A percentile compares a stretch with the other conserved stretches of the same genome.
Conservation (phyloP, 2,888 invertebrate species). For the Perdita meconis region DNA sequence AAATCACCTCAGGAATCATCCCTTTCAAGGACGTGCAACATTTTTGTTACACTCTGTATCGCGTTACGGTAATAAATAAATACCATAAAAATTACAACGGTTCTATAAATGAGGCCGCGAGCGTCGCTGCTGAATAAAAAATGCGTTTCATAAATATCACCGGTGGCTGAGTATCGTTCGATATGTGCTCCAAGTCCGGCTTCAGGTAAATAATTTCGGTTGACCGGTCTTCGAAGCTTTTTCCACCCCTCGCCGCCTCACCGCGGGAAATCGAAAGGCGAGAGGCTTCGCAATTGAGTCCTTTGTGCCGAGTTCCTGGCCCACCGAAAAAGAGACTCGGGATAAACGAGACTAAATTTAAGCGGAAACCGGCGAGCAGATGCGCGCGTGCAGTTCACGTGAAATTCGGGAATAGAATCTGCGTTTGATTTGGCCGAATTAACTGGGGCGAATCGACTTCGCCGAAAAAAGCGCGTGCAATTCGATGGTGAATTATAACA, state of each 20-base stretch:
- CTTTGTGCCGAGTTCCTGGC: slow-evolving; percentile 53
- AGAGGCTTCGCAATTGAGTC: slow-evolving; percentile 48
- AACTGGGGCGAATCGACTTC: not conserved
- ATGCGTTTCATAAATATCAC: slow-evolving; percentile 42
- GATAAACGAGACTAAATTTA: slow-evolving; percentile 36
- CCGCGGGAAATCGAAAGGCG: slow-evolving; percentile 53
- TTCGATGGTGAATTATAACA: too few species aligned
- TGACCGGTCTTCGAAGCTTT: slow-evolving; percentile 50
- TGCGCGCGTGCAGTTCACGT: slow-evolving; percentile 12
- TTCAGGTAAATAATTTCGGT: slow-evolving; percentile 59
- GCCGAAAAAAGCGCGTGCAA: not conserved
- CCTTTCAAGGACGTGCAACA: too few species aligned
- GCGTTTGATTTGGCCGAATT: not conserved
- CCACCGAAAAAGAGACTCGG: slow-evolving; percentile 12
- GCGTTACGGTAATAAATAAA: too few species aligned
- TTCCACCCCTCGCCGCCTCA: slow-evolving; percentile 12
- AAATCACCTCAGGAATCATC: too few species aligned
- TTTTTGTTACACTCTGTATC: too few species aligned
- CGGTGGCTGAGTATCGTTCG: too few species aligned
- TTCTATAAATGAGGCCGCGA: too few species aligned
- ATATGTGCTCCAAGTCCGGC: slow-evolving; percentile 44
- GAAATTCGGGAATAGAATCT: not conserved
- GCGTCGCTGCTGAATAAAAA: not conserved
- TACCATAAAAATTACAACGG: too few species aligned
- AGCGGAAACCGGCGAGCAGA: slow-evolving; percentile 22